Percentiles rank a stretch among this genome's conserved stretches.
Conservation (phyloP, 2,888 invertebrate species). For the Linyphia triangularis region DNA sequence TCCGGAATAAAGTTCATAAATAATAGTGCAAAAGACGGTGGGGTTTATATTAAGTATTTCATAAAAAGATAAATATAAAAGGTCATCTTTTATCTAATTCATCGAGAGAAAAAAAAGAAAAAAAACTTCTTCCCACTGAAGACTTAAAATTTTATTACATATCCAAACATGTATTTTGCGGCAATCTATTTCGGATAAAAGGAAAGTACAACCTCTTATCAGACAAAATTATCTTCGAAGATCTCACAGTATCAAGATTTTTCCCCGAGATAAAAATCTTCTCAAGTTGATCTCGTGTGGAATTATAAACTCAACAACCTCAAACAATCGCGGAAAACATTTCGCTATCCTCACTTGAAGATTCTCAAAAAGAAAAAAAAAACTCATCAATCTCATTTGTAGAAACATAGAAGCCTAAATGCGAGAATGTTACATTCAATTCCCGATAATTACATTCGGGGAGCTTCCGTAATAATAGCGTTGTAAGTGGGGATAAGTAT, state of each 20-base stretch:
- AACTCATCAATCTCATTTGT: slow-evolving; percentile 68
- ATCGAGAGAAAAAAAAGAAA: too few relatives aligned
- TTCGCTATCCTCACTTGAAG: slow-evolving; percentile 11
- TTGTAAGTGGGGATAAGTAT: slow-evolving; percentile 42
- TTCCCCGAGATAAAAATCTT: slow-evolving; percentile 41
- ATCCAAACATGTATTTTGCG: neutral
- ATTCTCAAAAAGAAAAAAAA: slow-evolving; percentile 7
- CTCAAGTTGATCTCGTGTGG: slow-evolving; percentile 9
- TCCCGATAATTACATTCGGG: slow-evolving; percentile 67
- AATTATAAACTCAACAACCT: slow-evolving; percentile 52
- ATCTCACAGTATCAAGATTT: slow-evolving; percentile 22
- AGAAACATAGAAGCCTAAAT: slow-evolving; percentile 56
- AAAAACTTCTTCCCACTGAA: neutral
- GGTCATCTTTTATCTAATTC: neutral
- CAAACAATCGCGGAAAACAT: slow-evolving; percentile 47
- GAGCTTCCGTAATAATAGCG: slow-evolving; percentile 49
- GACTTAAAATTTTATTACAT: neutral
- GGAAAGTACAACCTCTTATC: slow-evolving; percentile 14
- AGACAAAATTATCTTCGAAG: neutral
- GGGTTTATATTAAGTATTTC: neutral
- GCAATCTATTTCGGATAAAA: neutral
- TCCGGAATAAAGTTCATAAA: too few relatives aligned
- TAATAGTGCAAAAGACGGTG: too few relatives aligned
- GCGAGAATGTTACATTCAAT: slow-evolving; percentile 39
- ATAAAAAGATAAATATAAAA: neutral